Percentiles rank a stretch among this genome's conserved stretches.
These are phyloP conservation scores for Tiliqua scincoides DNA, from an alignment of 2,113 vertebrate genomes.

Conservation along the genomic window DNA sequence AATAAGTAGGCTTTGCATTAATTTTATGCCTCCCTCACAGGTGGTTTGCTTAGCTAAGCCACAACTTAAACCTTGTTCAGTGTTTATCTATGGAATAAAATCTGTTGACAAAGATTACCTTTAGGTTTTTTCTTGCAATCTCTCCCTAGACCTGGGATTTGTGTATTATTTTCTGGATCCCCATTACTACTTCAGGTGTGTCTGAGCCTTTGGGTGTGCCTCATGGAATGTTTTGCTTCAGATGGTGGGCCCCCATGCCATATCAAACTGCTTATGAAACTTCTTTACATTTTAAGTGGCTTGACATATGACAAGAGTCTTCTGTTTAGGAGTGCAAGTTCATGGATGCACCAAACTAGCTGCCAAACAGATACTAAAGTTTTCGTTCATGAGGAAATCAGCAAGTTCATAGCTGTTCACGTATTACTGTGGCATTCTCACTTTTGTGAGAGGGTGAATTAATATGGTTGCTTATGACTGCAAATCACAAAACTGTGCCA, in stretches of 20 bases:
- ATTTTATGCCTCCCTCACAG: not conserved
- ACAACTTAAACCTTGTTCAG: not conserved
- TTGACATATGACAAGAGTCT: not conserved
- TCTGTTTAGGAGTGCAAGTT: not conserved
- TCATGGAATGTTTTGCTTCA: not conserved
- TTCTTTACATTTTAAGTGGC: accelerated
- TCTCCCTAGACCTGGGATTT: not conserved
- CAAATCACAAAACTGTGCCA: not conserved
- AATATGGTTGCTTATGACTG: not conserved
- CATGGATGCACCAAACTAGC: not conserved
- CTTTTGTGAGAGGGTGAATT: not conserved
- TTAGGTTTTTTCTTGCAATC: not conserved
- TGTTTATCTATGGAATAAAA: not conserved
- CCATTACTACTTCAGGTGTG: not conserved
- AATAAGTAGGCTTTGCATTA: not conserved
- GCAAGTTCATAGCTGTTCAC: not conserved
- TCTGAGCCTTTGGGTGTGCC: not conserved
- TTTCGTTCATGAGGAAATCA: not conserved
- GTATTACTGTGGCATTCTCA: not conserved
- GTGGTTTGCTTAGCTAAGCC: not conserved
- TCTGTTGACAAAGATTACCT: not conserved
- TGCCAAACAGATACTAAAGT: not conserved
- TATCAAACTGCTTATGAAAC: not conserved
- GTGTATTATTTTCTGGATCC: not conserved
- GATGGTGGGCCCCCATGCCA: not conserved